Base-by-base conservation (phyloP, 1,140 invertebrate genomes). In the Medauroidea extradentata region DNA sequence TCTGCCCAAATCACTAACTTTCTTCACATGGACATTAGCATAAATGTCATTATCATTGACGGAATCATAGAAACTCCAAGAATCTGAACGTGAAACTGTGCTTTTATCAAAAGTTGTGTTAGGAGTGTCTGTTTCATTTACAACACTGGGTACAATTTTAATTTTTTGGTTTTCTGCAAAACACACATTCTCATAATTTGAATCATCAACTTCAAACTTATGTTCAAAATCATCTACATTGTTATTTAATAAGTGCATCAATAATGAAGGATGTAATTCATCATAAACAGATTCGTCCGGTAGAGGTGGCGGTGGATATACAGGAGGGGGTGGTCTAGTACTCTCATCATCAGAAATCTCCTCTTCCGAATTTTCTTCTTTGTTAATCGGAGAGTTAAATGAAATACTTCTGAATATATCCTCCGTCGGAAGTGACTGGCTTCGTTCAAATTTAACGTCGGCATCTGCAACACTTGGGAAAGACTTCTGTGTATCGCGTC, bases 271-370 rank as follows among this genome's bases (percentile, higher is more conserved):
- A 13, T 79, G 75, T 23, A 82, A 66, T 50, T 80, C 78, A 68
- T 84, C 81, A 62, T 83, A 83, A 53, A 81, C 73, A 23, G 75
- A 75, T 63, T 83, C 81, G 50, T 81, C 79, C 29, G 80, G 80
- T 66, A 80, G 70, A 38, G 81, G 81, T 21, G 82, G 81, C 29
- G 82, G 82, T 19, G 82, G 82, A 67, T 81, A 82, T 27, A 75
- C 67, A 9, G 80, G 79, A 11, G 81, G 81, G 21, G 79, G 79
- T 57, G 76, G 73, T 62, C 72, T 76, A 50, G 73, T 70, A 16
- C 38, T 51, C 13, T 16, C 11, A 21, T 69, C 65, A 39, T 63
- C 60, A 54, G 27, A 60, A 64, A 42, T 61, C 39, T 8, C 50
- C 21, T 59, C 42, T 39, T 49, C 57, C 3, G n/a, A 51, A 53